A percentile compares a stretch with the other conserved stretches of the same genome.
phyloP scores from a whole-genome alignment of 2,113 vertebrate species.

The Hypocryptadius cinnamomeus region DNA sequence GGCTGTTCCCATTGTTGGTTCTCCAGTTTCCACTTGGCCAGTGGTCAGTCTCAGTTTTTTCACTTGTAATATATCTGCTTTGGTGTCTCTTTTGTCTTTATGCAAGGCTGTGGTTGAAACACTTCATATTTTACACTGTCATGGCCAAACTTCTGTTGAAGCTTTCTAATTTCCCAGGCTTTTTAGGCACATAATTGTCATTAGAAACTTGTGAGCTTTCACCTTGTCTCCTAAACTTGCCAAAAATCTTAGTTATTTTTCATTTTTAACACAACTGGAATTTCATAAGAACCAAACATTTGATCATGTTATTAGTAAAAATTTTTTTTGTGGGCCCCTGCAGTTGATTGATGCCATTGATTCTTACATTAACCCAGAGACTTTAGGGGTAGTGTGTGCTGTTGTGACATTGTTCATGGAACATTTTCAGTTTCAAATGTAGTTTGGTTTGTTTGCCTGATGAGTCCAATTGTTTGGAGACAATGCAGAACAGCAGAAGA shows the following conservation, averaged over 20 bases:
- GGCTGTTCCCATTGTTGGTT: not conserved
- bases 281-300: not conserved
- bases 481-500: slow-evolving; percentile 15
- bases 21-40: slow-evolving; percentile 46
- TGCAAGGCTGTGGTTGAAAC: slow-evolving; percentile 29
- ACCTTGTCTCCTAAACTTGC: slow-evolving; percentile 38
- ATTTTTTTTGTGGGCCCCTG: not conserved
- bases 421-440: not conserved
- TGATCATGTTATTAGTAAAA: not conserved
- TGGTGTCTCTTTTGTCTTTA: slow-evolving; percentile 44
- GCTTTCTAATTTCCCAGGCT: slow-evolving; percentile 41
- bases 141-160: slow-evolving; percentile 30
- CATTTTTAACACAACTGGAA: not conserved
- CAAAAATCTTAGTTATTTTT: slow-evolving; percentile 14
- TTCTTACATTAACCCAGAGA: not conserved
- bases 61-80: slow-evolving; percentile 33
- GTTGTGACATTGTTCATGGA: slow-evolving; percentile 6
- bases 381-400: not conserved
- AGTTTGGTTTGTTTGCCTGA: slow-evolving; percentile 2
- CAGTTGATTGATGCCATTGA: not conserved
- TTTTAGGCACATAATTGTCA: not conserved
- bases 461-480: slow-evolving; percentile 15
- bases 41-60: slow-evolving; percentile 32
- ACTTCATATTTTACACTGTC: slow-evolving; percentile 35
- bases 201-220: slow-evolving; percentile 22